phyloP scores from a whole-genome alignment of 2,113 vertebrate species.

The Pedionomus torquatus region DNA sequence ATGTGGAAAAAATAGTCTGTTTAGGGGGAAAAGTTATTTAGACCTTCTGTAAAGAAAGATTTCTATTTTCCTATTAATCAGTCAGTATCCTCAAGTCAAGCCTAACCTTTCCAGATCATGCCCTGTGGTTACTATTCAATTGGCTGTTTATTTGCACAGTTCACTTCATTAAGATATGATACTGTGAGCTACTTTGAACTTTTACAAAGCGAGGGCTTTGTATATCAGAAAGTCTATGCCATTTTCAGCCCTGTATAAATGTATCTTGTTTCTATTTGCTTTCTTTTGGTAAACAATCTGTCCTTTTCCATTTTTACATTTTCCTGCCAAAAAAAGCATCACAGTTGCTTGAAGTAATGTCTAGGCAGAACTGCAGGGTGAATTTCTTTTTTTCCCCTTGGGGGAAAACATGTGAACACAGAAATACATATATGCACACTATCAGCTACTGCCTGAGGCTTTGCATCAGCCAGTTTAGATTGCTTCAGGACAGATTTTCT shows the following conservation, averaged over 20 bases:
- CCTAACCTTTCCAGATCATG: conserved; percentile 32
- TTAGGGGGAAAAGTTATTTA: background rate
- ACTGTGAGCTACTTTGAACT: background rate
- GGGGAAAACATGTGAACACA: conserved; percentile 14
- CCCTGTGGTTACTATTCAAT: conserved; percentile 1
- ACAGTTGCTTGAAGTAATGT: background rate
- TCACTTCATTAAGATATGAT: conserved; percentile 15
- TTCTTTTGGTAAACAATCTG: conserved; percentile 33
- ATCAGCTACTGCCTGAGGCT: background rate
- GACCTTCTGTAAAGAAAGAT: background rate
- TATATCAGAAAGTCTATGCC: background rate
- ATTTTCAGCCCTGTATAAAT: background rate
- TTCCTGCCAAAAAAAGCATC: background rate
- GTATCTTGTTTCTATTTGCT: background rate
- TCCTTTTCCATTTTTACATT: conserved; percentile 18
- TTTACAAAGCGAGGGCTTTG: background rate
- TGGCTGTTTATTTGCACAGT: conserved; percentile 20
- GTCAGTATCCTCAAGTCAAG: conserved; percentile 32
- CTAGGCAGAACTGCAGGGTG: background rate
- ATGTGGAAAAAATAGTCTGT: background rate
- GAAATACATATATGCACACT: background rate
- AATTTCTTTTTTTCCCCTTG: background rate
- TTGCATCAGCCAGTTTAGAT: background rate
- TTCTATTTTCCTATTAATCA: conserved; percentile 19
- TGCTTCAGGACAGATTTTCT: conserved; percentile 49